Conservation (phyloP, 1,140 invertebrate species). For the Caenorhabditis briggsae region DNA sequence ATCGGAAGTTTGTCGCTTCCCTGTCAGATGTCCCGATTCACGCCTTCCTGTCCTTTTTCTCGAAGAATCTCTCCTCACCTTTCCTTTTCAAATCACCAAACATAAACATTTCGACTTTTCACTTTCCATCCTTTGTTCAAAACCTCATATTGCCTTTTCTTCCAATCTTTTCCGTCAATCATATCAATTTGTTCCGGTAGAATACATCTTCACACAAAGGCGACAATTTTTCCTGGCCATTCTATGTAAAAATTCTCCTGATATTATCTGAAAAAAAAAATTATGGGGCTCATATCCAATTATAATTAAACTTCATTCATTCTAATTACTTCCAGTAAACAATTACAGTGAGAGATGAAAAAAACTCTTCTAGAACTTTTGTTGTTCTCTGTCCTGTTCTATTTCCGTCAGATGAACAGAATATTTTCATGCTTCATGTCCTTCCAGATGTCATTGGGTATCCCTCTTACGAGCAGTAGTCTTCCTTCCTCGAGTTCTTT, state of each 20-base stretch:
- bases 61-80: background rate
- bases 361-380: background rate
- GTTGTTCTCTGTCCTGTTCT: background rate
- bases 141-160: background rate
- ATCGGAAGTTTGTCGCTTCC: conserved; percentile 30
- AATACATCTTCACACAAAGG: conserved; percentile 45
- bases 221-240: background rate
- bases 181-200: conserved; percentile 55
- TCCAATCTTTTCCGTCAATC: conserved; percentile 41
- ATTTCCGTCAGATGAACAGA: conserved; percentile 1
- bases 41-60: background rate
- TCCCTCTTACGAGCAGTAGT: background rate
- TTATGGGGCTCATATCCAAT: too few species aligned
- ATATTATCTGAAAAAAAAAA: too few species aligned
- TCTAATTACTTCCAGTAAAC: too few species aligned
- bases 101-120: conserved; percentile 10
- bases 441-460: conserved; percentile 34
- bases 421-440: conserved; percentile 39
- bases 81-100: conserved; percentile 6
- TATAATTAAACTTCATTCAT: too few species aligned
- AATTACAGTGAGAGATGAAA: too few species aligned
- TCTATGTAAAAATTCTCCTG: background rate
- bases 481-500: background rate
- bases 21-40: background rate
- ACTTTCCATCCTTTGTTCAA: conserved; percentile 35